Percentiles rank a stretch among this genome's conserved stretches.
These are phyloP conservation scores for Acrossocheilus wenchowensis DNA, from an alignment of 2,797 vertebrate genomes.

Conservation along the genomic window DNA sequence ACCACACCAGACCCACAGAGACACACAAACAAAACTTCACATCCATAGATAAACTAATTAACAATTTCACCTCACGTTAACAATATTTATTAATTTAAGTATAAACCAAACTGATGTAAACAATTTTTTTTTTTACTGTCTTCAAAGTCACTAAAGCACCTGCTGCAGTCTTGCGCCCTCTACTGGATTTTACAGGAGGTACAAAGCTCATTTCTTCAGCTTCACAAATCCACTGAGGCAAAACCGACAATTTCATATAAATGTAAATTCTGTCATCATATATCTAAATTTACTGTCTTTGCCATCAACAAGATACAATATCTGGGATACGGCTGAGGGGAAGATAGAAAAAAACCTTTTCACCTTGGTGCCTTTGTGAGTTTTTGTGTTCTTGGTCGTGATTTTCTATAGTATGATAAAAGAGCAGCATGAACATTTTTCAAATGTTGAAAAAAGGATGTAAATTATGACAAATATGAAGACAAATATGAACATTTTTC, in stretches of 20 bases:
- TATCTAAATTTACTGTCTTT: not conserved
- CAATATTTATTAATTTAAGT: not conserved
- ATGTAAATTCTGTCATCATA: not conserved
- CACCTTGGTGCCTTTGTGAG: no score
- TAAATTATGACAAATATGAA: no score
- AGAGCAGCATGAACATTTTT: no score
- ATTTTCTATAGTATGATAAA: no score
- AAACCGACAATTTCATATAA: not conserved
- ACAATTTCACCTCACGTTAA: not conserved
- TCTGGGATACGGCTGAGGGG: not conserved
- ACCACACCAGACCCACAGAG: slow-evolving; percentile 8
- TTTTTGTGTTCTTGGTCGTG: no score
- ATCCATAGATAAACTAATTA: not conserved
- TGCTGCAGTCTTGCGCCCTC: not conserved
- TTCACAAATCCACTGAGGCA: not conserved
- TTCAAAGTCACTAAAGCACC: not conserved
- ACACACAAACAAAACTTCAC: not conserved
- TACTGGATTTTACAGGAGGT: not conserved
- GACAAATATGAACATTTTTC: no score
- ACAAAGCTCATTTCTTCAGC: not conserved
- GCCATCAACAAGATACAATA: not conserved
- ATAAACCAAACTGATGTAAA: not conserved
- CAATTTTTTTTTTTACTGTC: not conserved
- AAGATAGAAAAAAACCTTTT: not conserved
- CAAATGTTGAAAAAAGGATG: no score